These are phyloP conservation scores for Carabus problematicus DNA, from an alignment of 2,888 invertebrate genomes.

Conservation along the genomic window DNA sequence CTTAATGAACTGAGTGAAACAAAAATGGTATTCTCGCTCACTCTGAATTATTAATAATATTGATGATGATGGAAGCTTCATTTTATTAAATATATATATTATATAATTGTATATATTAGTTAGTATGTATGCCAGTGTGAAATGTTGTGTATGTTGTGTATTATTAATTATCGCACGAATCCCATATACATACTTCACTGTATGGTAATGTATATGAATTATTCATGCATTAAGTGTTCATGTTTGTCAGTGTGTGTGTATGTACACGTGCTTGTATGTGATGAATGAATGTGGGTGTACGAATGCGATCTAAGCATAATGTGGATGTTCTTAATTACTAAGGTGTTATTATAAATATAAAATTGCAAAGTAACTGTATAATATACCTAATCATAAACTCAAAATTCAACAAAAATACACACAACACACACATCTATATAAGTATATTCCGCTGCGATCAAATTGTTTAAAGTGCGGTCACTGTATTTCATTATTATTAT, in stretches of 20 bases:
- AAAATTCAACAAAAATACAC: slow-evolving; percentile 10
- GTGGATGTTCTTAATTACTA: slow-evolving; percentile 28
- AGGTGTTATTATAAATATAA: slow-evolving; percentile 24
- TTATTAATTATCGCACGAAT: too few species aligned
- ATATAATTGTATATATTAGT: slow-evolving; percentile 42
- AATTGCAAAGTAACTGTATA: slow-evolving; percentile 37
- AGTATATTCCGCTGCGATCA: slow-evolving; percentile 28
- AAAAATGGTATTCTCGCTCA: background rate
- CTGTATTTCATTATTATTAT: slow-evolving; percentile 22
- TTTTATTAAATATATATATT: slow-evolving; percentile 29
- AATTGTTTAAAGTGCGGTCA: slow-evolving; percentile 37
- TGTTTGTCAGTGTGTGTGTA: background rate
- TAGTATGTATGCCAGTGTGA: slow-evolving; percentile 9
- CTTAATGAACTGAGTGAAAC: background rate
- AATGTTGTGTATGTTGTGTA: too few species aligned
- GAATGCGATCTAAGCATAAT: slow-evolving; percentile 19
- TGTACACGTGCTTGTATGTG: slow-evolving; percentile 1
- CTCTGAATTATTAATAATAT: slow-evolving; percentile 8
- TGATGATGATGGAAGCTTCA: slow-evolving; percentile 32
- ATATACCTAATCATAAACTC: slow-evolving; percentile 28
- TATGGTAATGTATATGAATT: too few species aligned
- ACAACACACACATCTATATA: background rate
- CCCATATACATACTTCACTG: too few species aligned
- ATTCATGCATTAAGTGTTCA: too few species aligned
- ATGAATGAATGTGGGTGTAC: background rate